Conservation (phyloP, 2,113 vertebrate species). For the Ovis aries region ARS-UI_Ramb_v3.0 NC_056069.1:6716001-6716500, state of each 20-base stretch:
- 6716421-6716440: not conserved
- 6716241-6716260: not conserved
- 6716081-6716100: not conserved
- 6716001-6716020: not conserved
- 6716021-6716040: not conserved
- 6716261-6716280: not conserved
- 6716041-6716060: not conserved
- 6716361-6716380: not conserved
- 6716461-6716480: not conserved
- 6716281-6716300: conserved; percentile 7
- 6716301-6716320: not conserved
- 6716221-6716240: not conserved
- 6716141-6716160: not conserved
- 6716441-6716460: not conserved
- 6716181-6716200: not conserved
- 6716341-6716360: not conserved
- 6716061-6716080: not conserved
- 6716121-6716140: not conserved
- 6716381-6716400: not conserved
- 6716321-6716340: not conserved
- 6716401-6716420: not conserved
- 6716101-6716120: not conserved
- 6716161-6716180: not conserved
- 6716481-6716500: not conserved
- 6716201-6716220: not conserved